Evolutionary conservation across 30 jellyfish, hydroid and myxozoan species (phyloP), one percentile per base, ranked within the genome.

Genomic region (Cassiopea andromeda): DNA sequence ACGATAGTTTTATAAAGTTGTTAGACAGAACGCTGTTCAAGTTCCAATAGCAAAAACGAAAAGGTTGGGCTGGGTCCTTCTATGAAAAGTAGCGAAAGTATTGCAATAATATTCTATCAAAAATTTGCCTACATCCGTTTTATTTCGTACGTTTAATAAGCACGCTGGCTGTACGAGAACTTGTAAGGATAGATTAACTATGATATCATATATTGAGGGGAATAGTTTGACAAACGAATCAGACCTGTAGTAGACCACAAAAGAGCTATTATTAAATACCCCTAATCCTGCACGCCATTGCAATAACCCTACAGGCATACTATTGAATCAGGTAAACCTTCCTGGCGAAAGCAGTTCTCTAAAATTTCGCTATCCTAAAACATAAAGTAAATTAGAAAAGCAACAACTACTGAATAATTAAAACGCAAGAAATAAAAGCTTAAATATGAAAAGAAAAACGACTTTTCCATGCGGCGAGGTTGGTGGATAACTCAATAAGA

Each of bases 281-380:
- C 78, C 15, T 69, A 69, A 17, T 69, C 15, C 78, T 69, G 78
- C 78, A 69, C 78, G 78, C 5, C 78, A 69, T 69, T 5, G 78
- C 45, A 43, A 8, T 69, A 69, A 69, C 45, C 78, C 78, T 69
- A 69, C 14, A 18, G 78, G 78, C 78, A 69, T 69, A 14, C 48
- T 69, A 69, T 43, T 17, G 48, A 69, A 69, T 69, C 78, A 69
- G 78, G 48, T 17, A 69, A 69, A 69, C 78, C 78, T 69, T 2
- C 78, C 14, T 50, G 78, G 78, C 15, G 78, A 69, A 69, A 69
- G 78, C 48, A 69, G 48, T 69, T 69, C 47, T 17, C 48, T 18
- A 69, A 69, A 69, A 69, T 69, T 2, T 18, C 48, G 15, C 78
- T 69, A 16, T 6, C 78, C 78, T 69, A 2, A 5, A 69, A 69